Conservation (phyloP, 2,797 vertebrate species). For the Margarornis squamiger region DNA sequence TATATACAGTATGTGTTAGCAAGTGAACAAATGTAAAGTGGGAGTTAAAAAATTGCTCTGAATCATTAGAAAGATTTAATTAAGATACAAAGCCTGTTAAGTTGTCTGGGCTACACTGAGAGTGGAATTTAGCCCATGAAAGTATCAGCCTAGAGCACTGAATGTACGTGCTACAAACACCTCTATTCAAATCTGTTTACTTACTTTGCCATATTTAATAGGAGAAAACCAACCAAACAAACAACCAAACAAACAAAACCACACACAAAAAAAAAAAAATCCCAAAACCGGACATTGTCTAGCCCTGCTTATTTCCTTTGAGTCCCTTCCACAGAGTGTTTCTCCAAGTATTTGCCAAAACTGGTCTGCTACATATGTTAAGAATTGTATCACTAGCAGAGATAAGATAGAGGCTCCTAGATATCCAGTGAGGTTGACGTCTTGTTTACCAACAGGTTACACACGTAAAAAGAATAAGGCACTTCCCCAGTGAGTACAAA, state of each 20-base stretch:
- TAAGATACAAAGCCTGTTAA: constrained; percentile 53
- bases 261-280: no score
- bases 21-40: constrained; percentile 24
- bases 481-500: not conserved
- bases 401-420: not conserved
- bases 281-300: not conserved
- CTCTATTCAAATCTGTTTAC: not conserved
- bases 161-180: not conserved
- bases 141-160: not conserved
- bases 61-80: constrained; percentile 63
- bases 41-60: constrained; percentile 51
- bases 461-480: not conserved
- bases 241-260: no score
- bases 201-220: not conserved
- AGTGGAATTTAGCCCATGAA: not conserved
- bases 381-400: not conserved
- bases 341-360: not conserved
- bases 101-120: not conserved
- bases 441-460: fast-evolving
- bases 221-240: not conserved
- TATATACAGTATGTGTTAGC: not conserved
- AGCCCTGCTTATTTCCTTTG: not conserved
- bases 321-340: not conserved
- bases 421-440: not conserved
- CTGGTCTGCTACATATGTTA: fast-evolving